Evolutionary conservation across 2,797 vertebrate species (phyloP).

Genomic region (Monodelphis domestica): DNA sequence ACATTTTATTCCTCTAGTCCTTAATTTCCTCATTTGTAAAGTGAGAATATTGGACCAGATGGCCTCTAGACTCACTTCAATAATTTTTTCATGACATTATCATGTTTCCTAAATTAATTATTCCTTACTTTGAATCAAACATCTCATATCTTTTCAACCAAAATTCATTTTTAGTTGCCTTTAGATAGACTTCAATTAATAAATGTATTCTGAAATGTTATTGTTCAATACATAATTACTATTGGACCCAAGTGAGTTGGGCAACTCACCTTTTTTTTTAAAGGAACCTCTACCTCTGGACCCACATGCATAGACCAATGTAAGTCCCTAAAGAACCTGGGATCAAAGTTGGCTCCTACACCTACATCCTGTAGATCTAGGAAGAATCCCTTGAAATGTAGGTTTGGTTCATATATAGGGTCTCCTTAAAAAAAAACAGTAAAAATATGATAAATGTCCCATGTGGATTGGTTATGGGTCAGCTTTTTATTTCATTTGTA

Average conservation of each 20-base stretch:
- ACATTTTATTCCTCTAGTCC: neutral
- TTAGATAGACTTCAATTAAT: neutral
- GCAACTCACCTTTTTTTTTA: neutral
- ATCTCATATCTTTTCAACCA: conserved; percentile 2
- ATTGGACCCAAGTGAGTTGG: rapidly evolving
- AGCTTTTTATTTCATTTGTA: neutral
- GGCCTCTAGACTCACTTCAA: neutral
- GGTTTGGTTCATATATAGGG: neutral
- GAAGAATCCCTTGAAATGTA: neutral
- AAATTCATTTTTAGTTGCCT: neutral
- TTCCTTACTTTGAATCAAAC: neutral
- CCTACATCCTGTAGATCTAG: neutral
- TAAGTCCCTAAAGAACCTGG: neutral
- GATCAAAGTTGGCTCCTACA: neutral
- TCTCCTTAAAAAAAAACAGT: neutral
- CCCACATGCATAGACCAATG: neutral
- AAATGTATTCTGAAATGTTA: neutral
- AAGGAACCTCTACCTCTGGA: neutral
- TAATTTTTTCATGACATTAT: neutral
- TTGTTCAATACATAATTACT: too few species aligned
- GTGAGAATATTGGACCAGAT: neutral
- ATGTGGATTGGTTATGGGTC: neutral
- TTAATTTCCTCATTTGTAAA: neutral
- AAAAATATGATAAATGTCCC: neutral
- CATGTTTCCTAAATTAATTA: conserved; percentile 11